phyloP scores from a whole-genome alignment of 2,888 invertebrate species.

The Leucozona laternaria region DNA sequence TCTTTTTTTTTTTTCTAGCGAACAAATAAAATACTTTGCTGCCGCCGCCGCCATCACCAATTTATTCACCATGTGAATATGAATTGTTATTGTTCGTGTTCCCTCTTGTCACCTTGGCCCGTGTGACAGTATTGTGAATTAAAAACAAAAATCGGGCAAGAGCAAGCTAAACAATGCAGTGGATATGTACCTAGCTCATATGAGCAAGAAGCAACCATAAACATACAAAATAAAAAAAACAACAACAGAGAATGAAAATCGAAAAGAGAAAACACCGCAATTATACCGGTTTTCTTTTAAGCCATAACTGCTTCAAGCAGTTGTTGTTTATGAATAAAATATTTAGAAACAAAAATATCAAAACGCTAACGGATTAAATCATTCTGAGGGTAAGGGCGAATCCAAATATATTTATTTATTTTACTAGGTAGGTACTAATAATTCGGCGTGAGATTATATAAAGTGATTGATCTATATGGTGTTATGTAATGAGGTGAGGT shows the following conservation, averaged over 20 bases:
- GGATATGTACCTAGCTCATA: not conserved
- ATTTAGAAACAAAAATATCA: not conserved
- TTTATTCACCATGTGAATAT: constrained; percentile 11
- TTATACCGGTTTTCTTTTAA: constrained; percentile 63
- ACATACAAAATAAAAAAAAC: constrained; percentile 9
- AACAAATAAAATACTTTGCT: constrained; percentile 33
- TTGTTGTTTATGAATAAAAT: constrained; percentile 17
- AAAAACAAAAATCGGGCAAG: constrained; percentile 13
- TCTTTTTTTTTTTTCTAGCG: constrained; percentile 31
- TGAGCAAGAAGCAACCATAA: not conserved
- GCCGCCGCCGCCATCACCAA: too few species aligned
- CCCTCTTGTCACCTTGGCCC: constrained; percentile 14
- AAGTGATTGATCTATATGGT: too few species aligned
- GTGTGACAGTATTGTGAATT: constrained; percentile 5
- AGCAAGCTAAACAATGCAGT: constrained; percentile 14
- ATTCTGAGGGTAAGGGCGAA: not conserved
- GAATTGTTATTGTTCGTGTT: constrained; percentile 15
- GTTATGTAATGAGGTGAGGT: too few species aligned
- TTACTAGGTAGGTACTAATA: too few species aligned
- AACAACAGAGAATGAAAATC: not conserved
- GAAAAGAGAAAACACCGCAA: constrained; percentile 65
- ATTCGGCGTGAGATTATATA: too few species aligned
- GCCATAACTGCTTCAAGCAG: constrained; percentile 23
- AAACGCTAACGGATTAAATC: not conserved
- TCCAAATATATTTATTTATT: too few species aligned